These are phyloP conservation scores for Nemotelus pantherinus DNA, from an alignment of 2,888 invertebrate genomes.

Conservation along the genomic window DNA sequence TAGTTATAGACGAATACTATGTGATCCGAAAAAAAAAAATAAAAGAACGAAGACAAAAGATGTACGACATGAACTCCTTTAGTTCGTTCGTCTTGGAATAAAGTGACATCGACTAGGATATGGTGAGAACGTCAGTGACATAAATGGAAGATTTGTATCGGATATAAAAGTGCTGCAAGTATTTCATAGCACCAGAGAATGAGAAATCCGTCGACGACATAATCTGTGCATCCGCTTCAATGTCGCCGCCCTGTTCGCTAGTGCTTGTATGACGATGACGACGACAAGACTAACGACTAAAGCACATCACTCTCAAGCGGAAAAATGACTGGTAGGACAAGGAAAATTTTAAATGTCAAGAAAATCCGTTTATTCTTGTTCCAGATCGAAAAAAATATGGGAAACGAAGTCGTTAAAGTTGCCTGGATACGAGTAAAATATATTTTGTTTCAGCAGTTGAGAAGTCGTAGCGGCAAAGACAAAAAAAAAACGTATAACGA, in stretches of 20 bases:
- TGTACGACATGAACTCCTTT: too few relatives aligned
- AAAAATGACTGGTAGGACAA: neutral
- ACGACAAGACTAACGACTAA: too few relatives aligned
- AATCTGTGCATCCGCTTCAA: constrained; percentile 15
- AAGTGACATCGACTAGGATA: neutral
- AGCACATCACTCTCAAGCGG: neutral
- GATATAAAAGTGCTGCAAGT: constrained; percentile 15
- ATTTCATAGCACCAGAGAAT: constrained; percentile 18
- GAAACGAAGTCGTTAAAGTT: neutral
- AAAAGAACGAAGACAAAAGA: too few relatives aligned
- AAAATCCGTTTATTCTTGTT: neutral
- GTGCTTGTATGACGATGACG: too few relatives aligned
- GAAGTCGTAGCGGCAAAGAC: too few relatives aligned
- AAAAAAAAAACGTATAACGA: too few relatives aligned
- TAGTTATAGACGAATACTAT: too few relatives aligned
- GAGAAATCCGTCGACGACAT: constrained; percentile 11
- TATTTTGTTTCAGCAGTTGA: neutral
- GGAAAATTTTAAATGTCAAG: neutral
- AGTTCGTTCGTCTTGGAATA: too few relatives aligned
- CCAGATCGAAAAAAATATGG: neutral
- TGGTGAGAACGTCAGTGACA: neutral
- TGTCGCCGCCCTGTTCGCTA: neutral
- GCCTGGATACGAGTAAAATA: neutral
- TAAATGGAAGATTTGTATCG: constrained; percentile 15
- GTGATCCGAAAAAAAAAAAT: too few relatives aligned